Base-by-base conservation (phyloP, 2,797 vertebrate species). In the Phylloscopus collybita region DNA sequence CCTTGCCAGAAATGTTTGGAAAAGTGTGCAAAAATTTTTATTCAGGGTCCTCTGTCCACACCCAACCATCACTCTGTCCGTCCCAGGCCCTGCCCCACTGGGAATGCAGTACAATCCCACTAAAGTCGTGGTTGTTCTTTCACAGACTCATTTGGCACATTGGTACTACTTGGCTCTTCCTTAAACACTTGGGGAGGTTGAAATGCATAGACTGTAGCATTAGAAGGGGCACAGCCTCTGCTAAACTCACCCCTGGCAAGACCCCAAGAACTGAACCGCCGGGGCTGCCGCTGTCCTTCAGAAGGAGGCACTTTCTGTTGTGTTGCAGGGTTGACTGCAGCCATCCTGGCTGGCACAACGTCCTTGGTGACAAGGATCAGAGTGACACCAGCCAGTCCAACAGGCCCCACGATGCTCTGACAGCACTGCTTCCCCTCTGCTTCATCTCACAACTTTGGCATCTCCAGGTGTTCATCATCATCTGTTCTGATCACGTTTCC, bases 131-230 rank as follows among this genome's bases (percentile, higher is more conserved):
- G 76, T 13, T 60, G 70, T 15, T 82, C 72, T 92, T 85, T 92
- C 95, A 93, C 79, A 70, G 74, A 81, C 80, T 69, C 60, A 5
- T 96, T 97, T 97, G 96, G 96, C 97, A 97, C 97, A 47, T 87
- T 25, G 67, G 72, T 19, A 75, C 40, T 67, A 47, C 53, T 16
- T 60, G 88, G 93, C 76, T 95, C 86, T 76, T 88, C 12, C 16
- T 71, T 25, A 79, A 84, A 73, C 80, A 18, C 32, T 26, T 5
- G 29, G 79, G 79, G 44, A 93, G 80, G 83, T 30, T 92, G 90
- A 95, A 95, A 94, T 53, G 80, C 92, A 92, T 5, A 84, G 90
- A 93, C 86, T 93, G 87, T 6, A 83, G 73, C 40, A 7, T 62
- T 26, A n/a, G 53, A 92, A 91, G 92, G 51, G 80, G 56, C 71